Base-by-base conservation (phyloP, 2,888 invertebrate genomes). In the Macrophya alboannulata region DNA sequence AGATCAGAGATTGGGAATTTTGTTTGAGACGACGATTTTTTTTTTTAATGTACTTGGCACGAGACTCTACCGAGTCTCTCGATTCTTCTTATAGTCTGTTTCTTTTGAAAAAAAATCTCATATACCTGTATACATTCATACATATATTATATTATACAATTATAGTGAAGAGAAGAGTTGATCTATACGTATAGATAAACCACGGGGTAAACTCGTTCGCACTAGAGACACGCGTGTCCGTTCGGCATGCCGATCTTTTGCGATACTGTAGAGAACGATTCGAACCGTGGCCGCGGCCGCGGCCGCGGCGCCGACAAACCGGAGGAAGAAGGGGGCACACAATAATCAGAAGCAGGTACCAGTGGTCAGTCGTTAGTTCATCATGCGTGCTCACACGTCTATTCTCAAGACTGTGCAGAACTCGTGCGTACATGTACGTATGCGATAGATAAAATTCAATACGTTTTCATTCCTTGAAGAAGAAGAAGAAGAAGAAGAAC, bases 271-370 rank as follows among this genome's bases (percentile, higher is more conserved):
- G 85, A 87, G 86, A 81, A 85, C 87, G 88, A 89, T 90, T 89
- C 85, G 86, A 85, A 89, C 88, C 86, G 88, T 21, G 62, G 25
- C 62, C 4, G 10, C 89, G 89, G 90, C 88, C 86, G 88, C 25
- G 25, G 25, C 62, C 12, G 10, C 89, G 89, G 90, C 90, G 90
- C 90, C 90, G 90, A 90, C 88, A 90, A 89, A 90, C 88, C 89
- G 87, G 90, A 89, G 88, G 87, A 87, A 88, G 25, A 55, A 31
- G n/a, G 51, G 31, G 55, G 55, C 25, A 45, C 21, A 37, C 55
- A 77, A 15, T 68, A 68, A 37, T 55, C 51, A 77, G 51, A 51
- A 77, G 25, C 55, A 48, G 55, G 77, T 51, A 77, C n/a, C 17
- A 40, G 17, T 40, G 17, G 77, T 77, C 77, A n/a, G 62, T 81